Evolutionary conservation across 2,113 vertebrate species (phyloP).

Genomic region (Indri indri): DNA sequence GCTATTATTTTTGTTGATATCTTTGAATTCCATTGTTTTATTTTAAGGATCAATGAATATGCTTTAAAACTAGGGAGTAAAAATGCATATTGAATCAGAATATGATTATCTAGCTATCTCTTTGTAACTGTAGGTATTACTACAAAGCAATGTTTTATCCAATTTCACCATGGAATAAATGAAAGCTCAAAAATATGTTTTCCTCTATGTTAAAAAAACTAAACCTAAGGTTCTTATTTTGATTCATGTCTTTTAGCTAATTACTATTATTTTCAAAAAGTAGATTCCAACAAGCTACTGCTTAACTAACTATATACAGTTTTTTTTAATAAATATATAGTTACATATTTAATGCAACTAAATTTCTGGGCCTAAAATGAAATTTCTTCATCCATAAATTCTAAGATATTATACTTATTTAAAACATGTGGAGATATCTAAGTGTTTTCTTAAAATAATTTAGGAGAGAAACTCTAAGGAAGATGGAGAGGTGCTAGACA

Average conservation of each 20-base stretch:
- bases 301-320: neutral
- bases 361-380: neutral
- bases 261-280: neutral
- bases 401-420: neutral
- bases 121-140: neutral
- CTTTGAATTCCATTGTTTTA: neutral
- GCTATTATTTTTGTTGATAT: neutral
- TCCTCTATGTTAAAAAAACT: neutral
- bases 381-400: neutral
- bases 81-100: neutral
- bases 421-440: neutral
- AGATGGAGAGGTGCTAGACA: neutral
- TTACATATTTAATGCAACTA: neutral
- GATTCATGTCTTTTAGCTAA: neutral
- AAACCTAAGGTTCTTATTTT: neutral
- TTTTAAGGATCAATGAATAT: neutral
- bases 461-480: neutral
- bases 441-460: neutral
- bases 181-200: neutral
- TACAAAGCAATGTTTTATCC: neutral
- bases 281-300: neutral
- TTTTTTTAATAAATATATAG: neutral
- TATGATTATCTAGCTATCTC: neutral
- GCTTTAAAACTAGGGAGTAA: conserved; percentile 2
- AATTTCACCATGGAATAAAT: neutral